phyloP scores from a whole-genome alignment of 2,113 vertebrate species.

The Empidonax alnorum region DNA sequence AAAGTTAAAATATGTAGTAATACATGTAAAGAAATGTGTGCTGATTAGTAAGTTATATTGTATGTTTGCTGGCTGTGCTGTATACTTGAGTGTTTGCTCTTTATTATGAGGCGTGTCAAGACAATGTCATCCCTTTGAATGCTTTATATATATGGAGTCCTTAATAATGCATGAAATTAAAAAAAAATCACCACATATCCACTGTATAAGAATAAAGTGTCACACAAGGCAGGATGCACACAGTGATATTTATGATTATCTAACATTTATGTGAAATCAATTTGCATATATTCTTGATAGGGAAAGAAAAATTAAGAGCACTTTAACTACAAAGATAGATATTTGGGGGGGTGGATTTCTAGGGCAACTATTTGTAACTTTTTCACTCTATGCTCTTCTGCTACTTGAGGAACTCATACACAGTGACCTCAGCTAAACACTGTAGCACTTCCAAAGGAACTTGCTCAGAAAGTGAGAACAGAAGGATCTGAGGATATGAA shows the following conservation, averaged over 20 bases:
- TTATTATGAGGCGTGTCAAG: background rate
- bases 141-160: background rate
- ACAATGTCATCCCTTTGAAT: background rate
- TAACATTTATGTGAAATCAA: background rate
- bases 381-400: background rate
- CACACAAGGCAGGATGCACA: background rate
- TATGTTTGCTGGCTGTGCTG: background rate
- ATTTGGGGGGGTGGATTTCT: background rate
- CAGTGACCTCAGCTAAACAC: background rate
- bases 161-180: background rate
- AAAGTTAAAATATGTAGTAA: background rate
- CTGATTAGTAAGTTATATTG: background rate
- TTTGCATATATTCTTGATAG: background rate
- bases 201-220: background rate
- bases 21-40: background rate
- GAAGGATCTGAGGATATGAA: background rate
- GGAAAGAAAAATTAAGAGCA: background rate
- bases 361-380: background rate
- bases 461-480: background rate
- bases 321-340: background rate
- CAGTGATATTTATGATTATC: background rate
- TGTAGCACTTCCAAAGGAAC: background rate
- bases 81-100: background rate
- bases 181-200: background rate
- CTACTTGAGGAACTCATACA: background rate